These are phyloP conservation scores for Emydoidea blandingii DNA, from an alignment of 2,797 vertebrate genomes.

Conservation along the genomic window DNA sequence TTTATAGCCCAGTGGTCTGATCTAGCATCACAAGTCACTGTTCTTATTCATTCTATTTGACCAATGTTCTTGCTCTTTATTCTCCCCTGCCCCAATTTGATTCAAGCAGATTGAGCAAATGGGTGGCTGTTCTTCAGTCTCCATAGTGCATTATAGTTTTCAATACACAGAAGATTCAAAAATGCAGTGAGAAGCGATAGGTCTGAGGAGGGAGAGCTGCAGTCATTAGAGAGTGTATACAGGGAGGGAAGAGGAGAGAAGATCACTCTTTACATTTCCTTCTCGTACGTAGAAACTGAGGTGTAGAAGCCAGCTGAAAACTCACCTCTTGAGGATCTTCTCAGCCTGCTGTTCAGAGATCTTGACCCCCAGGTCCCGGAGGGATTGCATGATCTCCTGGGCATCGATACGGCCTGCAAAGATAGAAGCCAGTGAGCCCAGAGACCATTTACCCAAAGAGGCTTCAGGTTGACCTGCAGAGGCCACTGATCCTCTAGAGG, in stretches of 20 bases:
- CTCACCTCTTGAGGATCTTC: slow-evolving; percentile 95
- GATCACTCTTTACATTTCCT: neutral
- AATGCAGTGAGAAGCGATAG: neutral
- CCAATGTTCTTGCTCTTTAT: neutral
- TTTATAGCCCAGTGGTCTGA: neutral
- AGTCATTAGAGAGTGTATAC: neutral
- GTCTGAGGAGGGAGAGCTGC: neutral
- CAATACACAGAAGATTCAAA: slow-evolving; percentile 17
- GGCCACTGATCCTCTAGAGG: fast-evolving
- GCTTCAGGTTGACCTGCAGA: fast-evolving
- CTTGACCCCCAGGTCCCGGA: slow-evolving; percentile 94
- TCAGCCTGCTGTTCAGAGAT: slow-evolving; percentile 97
- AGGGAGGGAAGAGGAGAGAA: neutral
- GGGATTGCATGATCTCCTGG: slow-evolving; percentile 96
- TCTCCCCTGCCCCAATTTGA: neutral
- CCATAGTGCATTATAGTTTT: neutral
- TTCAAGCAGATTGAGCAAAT: neutral
- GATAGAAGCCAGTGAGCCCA: slow-evolving; percentile 7
- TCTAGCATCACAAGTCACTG: neutral
- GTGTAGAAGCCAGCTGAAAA: neutral
- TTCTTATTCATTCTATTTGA: neutral
- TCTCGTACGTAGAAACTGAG: neutral
- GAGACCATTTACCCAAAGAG: fast-evolving
- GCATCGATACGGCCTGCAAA: slow-evolving; percentile 91
- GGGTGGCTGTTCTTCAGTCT: neutral